These are phyloP conservation scores for Danio rerio DNA, from an alignment of 2,113 vertebrate genomes.

Conservation along the genomic window DNA sequence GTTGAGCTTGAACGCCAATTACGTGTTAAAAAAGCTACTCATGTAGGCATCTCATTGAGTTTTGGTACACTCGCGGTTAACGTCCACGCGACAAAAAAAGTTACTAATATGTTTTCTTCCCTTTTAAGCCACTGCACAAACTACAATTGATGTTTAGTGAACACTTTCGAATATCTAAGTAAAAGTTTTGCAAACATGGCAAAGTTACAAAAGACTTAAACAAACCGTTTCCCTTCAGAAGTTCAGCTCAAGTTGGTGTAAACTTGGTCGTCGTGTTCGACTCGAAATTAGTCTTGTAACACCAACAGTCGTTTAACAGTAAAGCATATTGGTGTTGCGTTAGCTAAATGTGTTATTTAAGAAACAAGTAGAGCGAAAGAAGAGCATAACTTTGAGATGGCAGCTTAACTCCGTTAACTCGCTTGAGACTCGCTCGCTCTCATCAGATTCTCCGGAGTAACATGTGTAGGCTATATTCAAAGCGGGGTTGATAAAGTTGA, in stretches of 20 bases:
- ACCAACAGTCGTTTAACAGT: not conserved
- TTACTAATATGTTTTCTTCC: not conserved
- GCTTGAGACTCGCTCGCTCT: not conserved
- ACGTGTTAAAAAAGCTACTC: not conserved
- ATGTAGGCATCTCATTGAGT: not conserved
- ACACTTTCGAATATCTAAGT: not conserved
- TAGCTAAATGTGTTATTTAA: no score
- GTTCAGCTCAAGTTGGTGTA: not conserved
- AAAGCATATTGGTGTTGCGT: not conserved
- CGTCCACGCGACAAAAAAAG: not conserved
- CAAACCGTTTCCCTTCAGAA: not conserved
- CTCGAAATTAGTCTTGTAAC: not conserved
- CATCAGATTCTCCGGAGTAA: not conserved
- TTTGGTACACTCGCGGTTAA: not conserved
- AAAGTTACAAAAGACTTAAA: not conserved
- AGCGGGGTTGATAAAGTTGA: not conserved
- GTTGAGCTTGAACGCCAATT: not conserved
- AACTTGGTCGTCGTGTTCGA: not conserved
- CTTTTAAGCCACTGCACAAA: not conserved
- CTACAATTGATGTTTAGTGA: not conserved
- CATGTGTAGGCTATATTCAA: not conserved
- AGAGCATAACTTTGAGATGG: not conserved
- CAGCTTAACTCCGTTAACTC: constrained; percentile 28
- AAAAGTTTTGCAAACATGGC: not conserved
- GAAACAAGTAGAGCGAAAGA: not conserved